Base-by-base conservation (phyloP, 2,797 vertebrate species). In the Coreius guichenoti region DNA sequence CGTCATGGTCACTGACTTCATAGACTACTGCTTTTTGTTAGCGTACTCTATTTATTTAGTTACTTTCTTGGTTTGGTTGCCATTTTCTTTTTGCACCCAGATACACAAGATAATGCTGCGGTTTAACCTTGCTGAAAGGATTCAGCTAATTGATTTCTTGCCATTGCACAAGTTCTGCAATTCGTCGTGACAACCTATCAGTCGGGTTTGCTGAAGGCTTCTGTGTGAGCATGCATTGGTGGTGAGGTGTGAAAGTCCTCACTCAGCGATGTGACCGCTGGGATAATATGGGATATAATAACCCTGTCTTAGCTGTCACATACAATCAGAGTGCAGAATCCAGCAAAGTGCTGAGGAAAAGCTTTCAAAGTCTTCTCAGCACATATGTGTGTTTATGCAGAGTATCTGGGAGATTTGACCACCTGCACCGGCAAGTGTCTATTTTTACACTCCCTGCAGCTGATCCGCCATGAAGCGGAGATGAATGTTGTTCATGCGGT, bases 271-370 rank as follows among this genome's bases (percentile, higher is more conserved):
- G 69, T 89, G 84, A 84, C 87, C 56, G 13, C 80, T 81, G 70
- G 75, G 83, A 88, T 88, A 88, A 84, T 86, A 84, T 74, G n/a
- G 65, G 70, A 79, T 80, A 88, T 86, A 84, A 89, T 90, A 87
- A 90, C 54, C 76, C 75, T 70, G 79, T 89, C 88, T 87, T 79
- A 73, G 80, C 86, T 90, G 86, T 88, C 90, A 89, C 54, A 77
- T 89, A 65, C 77, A 88, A 86, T 90, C 85, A 73, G 65, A 72
- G 61, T 61, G 76, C 70, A 74, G 82, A 69, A 77, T 74, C 33
- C 6, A 69, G 67, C 72, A 51, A 78, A 82, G 49, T 84, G 69
- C 80, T 68, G 69, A 76, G 51, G 81, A 81, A 45, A 80, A 45
- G 79, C 84, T 80, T 69, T 73, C 43, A 85, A 56, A 82, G 77